Base-by-base conservation (phyloP, 2,797 vertebrate genomes). In the Chromis chromis region DNA sequence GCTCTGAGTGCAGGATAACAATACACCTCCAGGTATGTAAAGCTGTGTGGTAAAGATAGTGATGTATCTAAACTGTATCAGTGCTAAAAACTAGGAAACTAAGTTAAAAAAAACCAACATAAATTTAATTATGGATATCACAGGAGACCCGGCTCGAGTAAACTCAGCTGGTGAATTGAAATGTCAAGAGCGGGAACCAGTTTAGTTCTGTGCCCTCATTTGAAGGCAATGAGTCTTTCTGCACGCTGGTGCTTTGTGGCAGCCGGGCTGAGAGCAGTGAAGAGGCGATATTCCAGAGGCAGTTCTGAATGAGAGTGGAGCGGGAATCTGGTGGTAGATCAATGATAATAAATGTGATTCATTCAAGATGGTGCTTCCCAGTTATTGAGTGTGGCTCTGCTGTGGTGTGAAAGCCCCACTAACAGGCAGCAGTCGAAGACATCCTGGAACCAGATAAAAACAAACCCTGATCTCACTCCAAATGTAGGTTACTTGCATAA, bases 321-420 rank as follows among this genome's bases (percentile, higher is more conserved):
- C 75, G 66, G 63, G 68, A 80, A 84, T 85, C 79, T 86, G 78
- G 59, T 84, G 80, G 69, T 71, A 61, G 90, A 90, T 93, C 88
- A 87, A 86, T 91, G 86, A 77, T 84, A 72, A 79, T 84, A 85
- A 89, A 86, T 80, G 70, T 86, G 84, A 90, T 90, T 88, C 76
- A 84, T 83, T 78, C 80, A 76, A 83, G 72, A 75, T 76, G 65
- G 62, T 58, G 74, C 61, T 59, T 81, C 58, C 58, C 69, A 65
- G 76, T 69, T 88, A 75, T 76, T 67, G 78, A 85, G 83, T 49
- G 63, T 28, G 33, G 64, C 70, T 83, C 50, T 74, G 74, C 56
- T 81, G 59, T 66, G 54, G 72, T 59, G 65, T 80, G 78, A 85
- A 90, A 85, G 62, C 50, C 48, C 24, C 42, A 24, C 53, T 60